Conservation (phyloP, 2,797 vertebrate species). For the Labeo calbasu region DNA sequence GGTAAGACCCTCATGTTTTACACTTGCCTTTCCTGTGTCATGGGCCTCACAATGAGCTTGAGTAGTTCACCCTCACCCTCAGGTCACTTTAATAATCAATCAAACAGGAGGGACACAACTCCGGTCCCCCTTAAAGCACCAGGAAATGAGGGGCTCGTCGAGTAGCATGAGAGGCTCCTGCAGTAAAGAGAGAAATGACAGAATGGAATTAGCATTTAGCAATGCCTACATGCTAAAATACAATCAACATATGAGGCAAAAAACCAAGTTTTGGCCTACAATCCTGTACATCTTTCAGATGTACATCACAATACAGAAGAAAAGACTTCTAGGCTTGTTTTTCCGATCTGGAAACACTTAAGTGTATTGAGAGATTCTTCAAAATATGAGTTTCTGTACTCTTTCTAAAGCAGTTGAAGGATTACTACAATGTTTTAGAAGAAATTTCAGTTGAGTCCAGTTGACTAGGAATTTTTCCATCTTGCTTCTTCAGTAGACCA, state of each 20-base stretch:
- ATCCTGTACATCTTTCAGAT: not conserved
- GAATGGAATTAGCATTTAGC: not conserved
- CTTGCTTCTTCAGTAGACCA: not conserved
- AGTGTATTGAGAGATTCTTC: not conserved
- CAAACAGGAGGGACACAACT: constrained; percentile 27
- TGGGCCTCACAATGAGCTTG: constrained; percentile 40
- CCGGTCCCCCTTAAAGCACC: not conserved
- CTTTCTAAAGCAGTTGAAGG: not conserved
- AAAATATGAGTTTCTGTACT: not conserved
- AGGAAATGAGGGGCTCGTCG: constrained; percentile 38
- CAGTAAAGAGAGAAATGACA: not conserved
- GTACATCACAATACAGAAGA: not conserved
- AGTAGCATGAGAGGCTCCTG: not conserved
- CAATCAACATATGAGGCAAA: not conserved
- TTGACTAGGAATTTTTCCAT: not conserved
- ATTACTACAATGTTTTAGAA: not conserved
- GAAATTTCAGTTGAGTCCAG: not conserved
- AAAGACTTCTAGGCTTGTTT: not conserved
- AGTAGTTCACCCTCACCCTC: constrained; percentile 41
- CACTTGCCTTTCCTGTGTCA: constrained; percentile 44
- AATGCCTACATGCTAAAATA: not conserved
- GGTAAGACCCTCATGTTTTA: constrained; percentile 37
- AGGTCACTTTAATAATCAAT: constrained; percentile 48
- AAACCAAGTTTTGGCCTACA: not conserved
- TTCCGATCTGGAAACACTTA: not conserved